A percentile compares a stretch with the other conserved stretches of the same genome.
Conservation (phyloP, 2,888 invertebrate genomes). For the Luperina nickerlii region DNA sequence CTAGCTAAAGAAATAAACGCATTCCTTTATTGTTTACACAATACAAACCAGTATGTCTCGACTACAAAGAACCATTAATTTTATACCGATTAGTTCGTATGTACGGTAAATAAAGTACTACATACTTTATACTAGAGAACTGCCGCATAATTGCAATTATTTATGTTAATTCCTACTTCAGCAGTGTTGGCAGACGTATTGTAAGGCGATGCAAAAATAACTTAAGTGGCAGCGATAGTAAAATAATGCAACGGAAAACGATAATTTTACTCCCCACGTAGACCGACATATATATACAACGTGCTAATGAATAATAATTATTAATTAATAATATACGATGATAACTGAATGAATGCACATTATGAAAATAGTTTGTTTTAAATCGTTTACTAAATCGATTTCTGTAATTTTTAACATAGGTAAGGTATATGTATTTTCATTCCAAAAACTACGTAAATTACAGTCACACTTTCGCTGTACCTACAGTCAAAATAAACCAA, state of each 20-base stretch:
- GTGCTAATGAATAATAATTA: not conserved
- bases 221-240: not conserved
- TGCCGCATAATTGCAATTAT: slow-evolving; percentile 20
- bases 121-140: slow-evolving; percentile 2
- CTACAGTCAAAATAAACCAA: not conserved
- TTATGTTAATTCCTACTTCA: slow-evolving; percentile 20
- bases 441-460: not conserved
- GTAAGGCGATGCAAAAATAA: slow-evolving; percentile 15
- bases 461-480: not conserved
- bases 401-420: no score
- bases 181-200: not conserved
- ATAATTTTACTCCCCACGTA: slow-evolving; percentile 2
- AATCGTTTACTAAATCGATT: not conserved
- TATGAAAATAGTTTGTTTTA: not conserved
- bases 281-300: not conserved
- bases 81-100: not conserved
- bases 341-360: not conserved
- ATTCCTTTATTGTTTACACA: slow-evolving; percentile 14
- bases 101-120: slow-evolving; percentile 9
- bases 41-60: not conserved
- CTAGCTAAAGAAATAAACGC: not conserved
- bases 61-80: slow-evolving; percentile 23
- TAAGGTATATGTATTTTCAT: no score
- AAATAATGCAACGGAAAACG: slow-evolving; percentile 10
- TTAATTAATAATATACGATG: no score